These are phyloP conservation scores for Neoarius graeffei DNA, from an alignment of 2,113 vertebrate species.

Conservation along the genomic window DNA sequence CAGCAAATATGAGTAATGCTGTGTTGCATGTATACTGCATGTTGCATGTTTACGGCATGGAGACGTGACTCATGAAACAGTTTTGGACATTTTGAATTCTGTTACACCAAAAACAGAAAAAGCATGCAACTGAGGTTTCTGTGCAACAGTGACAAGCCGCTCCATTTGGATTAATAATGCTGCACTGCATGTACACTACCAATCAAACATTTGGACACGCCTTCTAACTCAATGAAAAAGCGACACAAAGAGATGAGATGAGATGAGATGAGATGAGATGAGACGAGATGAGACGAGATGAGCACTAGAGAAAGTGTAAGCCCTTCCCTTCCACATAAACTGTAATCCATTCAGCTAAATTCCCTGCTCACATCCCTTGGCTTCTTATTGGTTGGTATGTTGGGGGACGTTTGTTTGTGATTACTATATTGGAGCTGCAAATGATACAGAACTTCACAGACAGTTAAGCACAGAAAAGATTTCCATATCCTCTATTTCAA, in stretches of 20 bases:
- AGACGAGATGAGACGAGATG: not conserved
- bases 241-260: not conserved
- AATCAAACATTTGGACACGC: too few species aligned
- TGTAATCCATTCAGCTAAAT: not conserved
- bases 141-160: not conserved
- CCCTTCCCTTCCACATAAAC: not conserved
- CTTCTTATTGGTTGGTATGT: not conserved
- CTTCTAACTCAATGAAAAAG: too few species aligned
- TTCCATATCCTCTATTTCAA: not conserved
- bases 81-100: not conserved
- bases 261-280: not conserved
- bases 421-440: conserved; percentile 12
- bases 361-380: not conserved
- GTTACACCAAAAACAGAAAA: conserved; percentile 9
- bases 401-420: not conserved
- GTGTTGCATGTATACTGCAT: not conserved
- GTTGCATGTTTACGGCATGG: not conserved
- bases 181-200: not conserved
- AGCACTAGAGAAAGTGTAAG: not conserved
- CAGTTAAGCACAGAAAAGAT: not conserved
- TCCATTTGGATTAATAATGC: conserved; percentile 30
- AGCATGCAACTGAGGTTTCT: not conserved
- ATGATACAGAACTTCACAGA: conserved; percentile 26
- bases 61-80: not conserved
- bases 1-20: not conserved